Evolutionary conservation across 2,113 vertebrate species (phyloP).

Genomic region (Cavia aperea): DNA sequence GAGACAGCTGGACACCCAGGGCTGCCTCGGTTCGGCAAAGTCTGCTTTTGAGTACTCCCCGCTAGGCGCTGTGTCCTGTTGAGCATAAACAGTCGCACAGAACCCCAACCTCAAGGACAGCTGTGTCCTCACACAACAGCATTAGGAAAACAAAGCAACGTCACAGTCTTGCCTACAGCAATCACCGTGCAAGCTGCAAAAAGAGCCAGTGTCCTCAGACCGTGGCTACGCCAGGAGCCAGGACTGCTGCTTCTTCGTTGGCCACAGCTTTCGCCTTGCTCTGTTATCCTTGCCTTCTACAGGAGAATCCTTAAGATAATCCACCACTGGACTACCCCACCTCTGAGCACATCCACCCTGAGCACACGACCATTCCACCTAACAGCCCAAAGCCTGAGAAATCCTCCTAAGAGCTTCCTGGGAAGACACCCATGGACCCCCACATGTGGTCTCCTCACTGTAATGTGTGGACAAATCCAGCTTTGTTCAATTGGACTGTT

Average conservation of each 20-base stretch:
- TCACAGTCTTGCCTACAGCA: background rate
- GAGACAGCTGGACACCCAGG: background rate
- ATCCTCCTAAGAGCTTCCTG: background rate
- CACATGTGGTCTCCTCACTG: background rate
- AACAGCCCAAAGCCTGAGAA: background rate
- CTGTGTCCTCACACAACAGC: background rate
- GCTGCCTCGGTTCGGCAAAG: background rate
- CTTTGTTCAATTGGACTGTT: background rate
- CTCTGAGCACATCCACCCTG: background rate
- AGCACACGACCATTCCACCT: background rate
- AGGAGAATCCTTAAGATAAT: background rate
- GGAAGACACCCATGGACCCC: background rate
- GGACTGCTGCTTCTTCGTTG: background rate
- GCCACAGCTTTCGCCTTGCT: background rate
- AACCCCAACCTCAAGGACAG: background rate
- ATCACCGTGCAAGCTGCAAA: background rate
- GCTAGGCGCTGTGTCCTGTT: background rate
- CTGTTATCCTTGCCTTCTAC: background rate
- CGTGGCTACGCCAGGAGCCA: background rate
- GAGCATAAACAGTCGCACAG: background rate
- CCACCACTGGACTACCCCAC: accelerated
- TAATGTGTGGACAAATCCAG: background rate
- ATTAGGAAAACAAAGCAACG: background rate
- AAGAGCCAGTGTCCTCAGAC: background rate
- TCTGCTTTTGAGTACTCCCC: background rate